Evolutionary conservation across 2,113 vertebrate species (phyloP).

Genomic region (Theropithecus gelada): DNA sequence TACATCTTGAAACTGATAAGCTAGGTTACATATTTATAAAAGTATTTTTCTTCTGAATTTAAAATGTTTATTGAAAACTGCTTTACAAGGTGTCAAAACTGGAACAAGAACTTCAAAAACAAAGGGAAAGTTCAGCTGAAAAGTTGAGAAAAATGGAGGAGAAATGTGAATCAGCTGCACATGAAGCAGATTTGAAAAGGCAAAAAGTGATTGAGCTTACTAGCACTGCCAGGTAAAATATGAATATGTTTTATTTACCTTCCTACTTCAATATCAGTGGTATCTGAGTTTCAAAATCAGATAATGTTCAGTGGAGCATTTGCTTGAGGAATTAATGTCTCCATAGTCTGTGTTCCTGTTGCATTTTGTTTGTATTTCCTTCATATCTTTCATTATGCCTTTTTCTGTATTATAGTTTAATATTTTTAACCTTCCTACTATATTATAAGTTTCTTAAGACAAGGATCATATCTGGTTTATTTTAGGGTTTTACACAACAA

Average conservation of each 20-base stretch:
- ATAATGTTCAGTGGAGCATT: slow-evolving; percentile 28
- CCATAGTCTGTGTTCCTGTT: neutral
- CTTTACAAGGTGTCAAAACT: slow-evolving; percentile 88
- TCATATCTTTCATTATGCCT: neutral
- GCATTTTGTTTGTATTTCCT: neutral
- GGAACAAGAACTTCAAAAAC: slow-evolving; percentile 92
- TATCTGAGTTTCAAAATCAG: slow-evolving; percentile 38
- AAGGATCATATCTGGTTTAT: slow-evolving; percentile 23
- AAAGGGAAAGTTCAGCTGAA: slow-evolving; percentile 83
- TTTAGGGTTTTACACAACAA: neutral
- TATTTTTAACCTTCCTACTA: neutral
- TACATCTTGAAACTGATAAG: neutral
- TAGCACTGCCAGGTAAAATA: slow-evolving; percentile 85
- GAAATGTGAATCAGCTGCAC: slow-evolving; percentile 80
- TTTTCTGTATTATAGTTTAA: neutral
- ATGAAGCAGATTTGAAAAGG: slow-evolving; percentile 84
- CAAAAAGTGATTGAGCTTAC: slow-evolving; percentile 86
- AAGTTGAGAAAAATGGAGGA: slow-evolving; percentile 86
- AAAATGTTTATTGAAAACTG: slow-evolving; percentile 48
- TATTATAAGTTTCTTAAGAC: neutral
- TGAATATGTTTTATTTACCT: slow-evolving; percentile 43
- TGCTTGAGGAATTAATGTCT: slow-evolving; percentile 46
- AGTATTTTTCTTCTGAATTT: slow-evolving; percentile 56
- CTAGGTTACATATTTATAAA: neutral
- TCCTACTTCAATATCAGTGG: neutral